A percentile compares a stretch with the other conserved stretches of the same genome.
Conservation (phyloP, 2,888 invertebrate genomes). For the Drosophila limbata region DNA sequence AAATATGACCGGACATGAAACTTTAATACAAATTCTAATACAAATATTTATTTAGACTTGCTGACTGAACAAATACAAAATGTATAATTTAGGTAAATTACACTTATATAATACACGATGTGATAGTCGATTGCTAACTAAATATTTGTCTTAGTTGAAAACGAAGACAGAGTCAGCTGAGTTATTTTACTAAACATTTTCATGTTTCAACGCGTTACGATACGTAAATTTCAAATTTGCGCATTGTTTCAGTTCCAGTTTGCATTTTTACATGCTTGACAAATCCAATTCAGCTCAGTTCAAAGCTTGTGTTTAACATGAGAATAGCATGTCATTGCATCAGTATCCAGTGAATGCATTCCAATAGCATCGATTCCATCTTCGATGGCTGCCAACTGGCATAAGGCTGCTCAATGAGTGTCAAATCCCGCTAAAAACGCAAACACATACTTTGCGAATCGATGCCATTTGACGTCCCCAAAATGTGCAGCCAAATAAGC, state of each 20-base stretch:
- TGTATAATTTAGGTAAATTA: too few species aligned
- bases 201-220: neutral
- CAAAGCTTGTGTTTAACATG: constrained; percentile 44
- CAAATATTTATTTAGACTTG: too few species aligned
- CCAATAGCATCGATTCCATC: constrained; percentile 46
- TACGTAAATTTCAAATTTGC: constrained; percentile 24
- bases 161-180: neutral
- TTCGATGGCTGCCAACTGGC: constrained; percentile 52
- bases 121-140: neutral
- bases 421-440: constrained; percentile 47
- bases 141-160: neutral
- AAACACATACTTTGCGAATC: constrained; percentile 3
- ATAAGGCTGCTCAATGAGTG: constrained; percentile 63
- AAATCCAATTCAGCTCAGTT: constrained; percentile 46
- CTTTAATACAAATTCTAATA: neutral
- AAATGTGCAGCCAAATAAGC: constrained; percentile 48
- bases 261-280: constrained; percentile 53
- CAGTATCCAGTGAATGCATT: constrained; percentile 35
- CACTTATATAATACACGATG: too few species aligned
- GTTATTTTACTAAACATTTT: neutral
- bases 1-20: neutral
- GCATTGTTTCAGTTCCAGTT: constrained; percentile 30
- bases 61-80: too few species aligned
- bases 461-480: constrained; percentile 29
- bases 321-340: constrained; percentile 49